Percentiles rank a stretch among this genome's conserved stretches.
phyloP scores from a whole-genome alignment of 2,113 vertebrate species.

The Eonycteris spelaea region DNA sequence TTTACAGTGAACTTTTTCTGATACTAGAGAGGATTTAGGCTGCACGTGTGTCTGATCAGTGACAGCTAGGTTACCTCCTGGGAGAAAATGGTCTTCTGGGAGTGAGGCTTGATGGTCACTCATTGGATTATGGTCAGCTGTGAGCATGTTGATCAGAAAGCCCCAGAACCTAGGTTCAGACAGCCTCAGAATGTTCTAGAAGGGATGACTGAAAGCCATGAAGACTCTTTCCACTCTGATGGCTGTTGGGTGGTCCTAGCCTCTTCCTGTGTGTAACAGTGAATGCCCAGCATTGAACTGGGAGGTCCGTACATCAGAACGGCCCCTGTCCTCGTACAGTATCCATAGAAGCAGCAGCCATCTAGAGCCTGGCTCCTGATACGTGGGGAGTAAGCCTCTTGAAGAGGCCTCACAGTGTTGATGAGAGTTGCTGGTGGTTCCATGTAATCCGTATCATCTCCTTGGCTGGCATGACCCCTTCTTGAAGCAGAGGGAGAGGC shows the following conservation, averaged over 20 bases:
- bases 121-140: not conserved
- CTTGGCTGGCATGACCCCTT: not conserved
- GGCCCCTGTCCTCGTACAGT: no score
- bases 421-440: not conserved
- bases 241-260: not conserved
- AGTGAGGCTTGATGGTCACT: no score
- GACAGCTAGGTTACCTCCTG: not conserved
- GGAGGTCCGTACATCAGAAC: not conserved
- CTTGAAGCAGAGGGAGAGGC: not conserved
- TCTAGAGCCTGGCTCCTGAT: not conserved
- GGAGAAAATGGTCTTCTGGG: not conserved
- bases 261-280: not conserved
- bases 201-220: not conserved
- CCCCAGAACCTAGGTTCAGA: not conserved
- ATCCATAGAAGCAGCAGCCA: not conserved
- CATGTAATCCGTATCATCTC: rapidly evolving
- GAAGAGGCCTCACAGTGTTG: no score
- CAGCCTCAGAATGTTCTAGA: not conserved
- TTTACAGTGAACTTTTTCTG: not conserved
- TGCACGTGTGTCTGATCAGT: not conserved
- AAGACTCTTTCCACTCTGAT: not conserved
- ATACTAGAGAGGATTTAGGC: not conserved
- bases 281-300: not conserved
- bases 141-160: not conserved
- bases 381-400: not conserved